Percentiles rank a stretch among this genome's conserved stretches.
Evolutionary conservation across 2,888 invertebrate genomes (phyloP).

Genomic region (Uloborus plumipes): DNA sequence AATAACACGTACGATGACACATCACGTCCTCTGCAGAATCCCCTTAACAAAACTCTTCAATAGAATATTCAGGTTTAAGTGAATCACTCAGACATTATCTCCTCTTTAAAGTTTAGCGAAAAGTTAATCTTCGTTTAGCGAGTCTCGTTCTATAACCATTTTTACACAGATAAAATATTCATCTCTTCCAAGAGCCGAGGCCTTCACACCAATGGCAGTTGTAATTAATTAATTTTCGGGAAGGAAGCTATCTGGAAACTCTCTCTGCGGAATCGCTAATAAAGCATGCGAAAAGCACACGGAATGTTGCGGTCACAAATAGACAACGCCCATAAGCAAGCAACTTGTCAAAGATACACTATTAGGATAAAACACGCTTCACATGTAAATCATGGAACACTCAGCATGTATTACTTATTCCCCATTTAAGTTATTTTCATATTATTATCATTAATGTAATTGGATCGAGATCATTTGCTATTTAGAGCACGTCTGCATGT

Average conservation of each 20-base stretch:
- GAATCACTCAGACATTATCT: too few relatives aligned
- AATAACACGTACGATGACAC: too few relatives aligned
- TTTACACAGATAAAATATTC: conserved; percentile 48
- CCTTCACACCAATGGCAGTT: conserved; percentile 32
- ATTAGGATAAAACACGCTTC: conserved; percentile 33
- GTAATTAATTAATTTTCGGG: conserved; percentile 42
- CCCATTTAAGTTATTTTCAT: conserved; percentile 60
- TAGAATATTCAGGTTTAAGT: too few relatives aligned
- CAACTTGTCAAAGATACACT: conserved; percentile 37
- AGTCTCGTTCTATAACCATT: conserved; percentile 17
- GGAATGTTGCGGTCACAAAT: conserved; percentile 44
- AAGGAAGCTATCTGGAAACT: conserved; percentile 49
- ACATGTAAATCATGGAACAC: conserved; percentile 44
- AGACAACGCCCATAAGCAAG: conserved; percentile 58
- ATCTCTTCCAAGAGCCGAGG: conserved; percentile 34
- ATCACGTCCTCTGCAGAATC: too few relatives aligned
- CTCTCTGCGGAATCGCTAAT: conserved; percentile 52
- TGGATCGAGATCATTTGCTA: conserved; percentile 57
- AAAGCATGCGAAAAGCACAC: conserved; percentile 43
- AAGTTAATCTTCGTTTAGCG: too few relatives aligned
- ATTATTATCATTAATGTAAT: conserved; percentile 63
- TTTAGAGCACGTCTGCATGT: conserved; percentile 55
- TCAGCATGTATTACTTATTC: conserved; percentile 21
- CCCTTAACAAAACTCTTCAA: too few relatives aligned
- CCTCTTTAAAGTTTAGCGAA: too few relatives aligned